These are phyloP conservation scores for Cyclophora punctaria DNA, from an alignment of 2,888 invertebrate genomes.

Conservation along the genomic window DNA sequence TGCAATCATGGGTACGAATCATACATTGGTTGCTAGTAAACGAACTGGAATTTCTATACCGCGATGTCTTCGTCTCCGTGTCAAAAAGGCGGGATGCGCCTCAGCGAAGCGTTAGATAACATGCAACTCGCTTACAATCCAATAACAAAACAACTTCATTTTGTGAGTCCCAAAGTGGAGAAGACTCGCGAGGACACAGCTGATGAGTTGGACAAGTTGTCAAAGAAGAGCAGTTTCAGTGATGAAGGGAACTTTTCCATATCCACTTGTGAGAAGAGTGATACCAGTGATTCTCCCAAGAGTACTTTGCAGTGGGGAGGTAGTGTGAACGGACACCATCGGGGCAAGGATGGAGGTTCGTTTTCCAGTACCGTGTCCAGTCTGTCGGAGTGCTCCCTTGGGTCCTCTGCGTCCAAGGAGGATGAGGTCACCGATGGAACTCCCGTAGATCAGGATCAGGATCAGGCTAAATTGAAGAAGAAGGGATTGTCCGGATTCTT, in stretches of 20 bases:
- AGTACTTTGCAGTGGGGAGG: slow-evolving; percentile 69
- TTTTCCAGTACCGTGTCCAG: slow-evolving; percentile 82
- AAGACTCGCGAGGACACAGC: slow-evolving; percentile 42
- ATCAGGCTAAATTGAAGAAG: slow-evolving; percentile 70
- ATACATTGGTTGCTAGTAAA: slow-evolving; percentile 20
- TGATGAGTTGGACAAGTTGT: slow-evolving; percentile 62
- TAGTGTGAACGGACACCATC: slow-evolving; percentile 64
- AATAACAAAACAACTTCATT: slow-evolving; percentile 81
- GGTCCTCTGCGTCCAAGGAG: slow-evolving; percentile 73
- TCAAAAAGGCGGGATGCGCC: slow-evolving; percentile 73
- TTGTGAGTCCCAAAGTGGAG: slow-evolving; percentile 67
- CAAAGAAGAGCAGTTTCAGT: slow-evolving; percentile 70
- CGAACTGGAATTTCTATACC: slow-evolving; percentile 29
- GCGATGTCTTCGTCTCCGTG: slow-evolving; percentile 59
- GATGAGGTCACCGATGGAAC: slow-evolving; percentile 50
- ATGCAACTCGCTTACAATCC: slow-evolving; percentile 85
- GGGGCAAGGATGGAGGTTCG: slow-evolving; percentile 76
- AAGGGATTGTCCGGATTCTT: slow-evolving; percentile 78
- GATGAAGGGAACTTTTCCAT: slow-evolving; percentile 70
- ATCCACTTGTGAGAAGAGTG: slow-evolving; percentile 69
- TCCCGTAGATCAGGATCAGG: slow-evolving; percentile 42
- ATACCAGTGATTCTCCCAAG: slow-evolving; percentile 69
- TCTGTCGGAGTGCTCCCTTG: slow-evolving; percentile 81
- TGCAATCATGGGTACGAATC: slow-evolving; percentile 40
- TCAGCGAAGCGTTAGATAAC: slow-evolving; percentile 81